Evolutionary conservation across 2,797 vertebrate species (phyloP).

Genomic region (Mus minutoides): DNA sequence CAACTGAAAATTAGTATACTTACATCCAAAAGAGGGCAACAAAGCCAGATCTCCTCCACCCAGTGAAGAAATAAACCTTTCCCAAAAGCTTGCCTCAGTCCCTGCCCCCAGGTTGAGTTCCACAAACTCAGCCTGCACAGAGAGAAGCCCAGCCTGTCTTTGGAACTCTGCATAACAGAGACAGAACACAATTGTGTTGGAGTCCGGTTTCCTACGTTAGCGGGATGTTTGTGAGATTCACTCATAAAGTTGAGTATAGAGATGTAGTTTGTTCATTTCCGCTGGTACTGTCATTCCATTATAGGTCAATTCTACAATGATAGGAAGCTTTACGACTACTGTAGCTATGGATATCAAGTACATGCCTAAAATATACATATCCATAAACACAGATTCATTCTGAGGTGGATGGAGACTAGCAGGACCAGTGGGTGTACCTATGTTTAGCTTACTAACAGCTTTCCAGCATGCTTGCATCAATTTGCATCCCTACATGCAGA

Average conservation of each 20-base stretch:
- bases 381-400: background rate
- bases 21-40: background rate
- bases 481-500: constrained; percentile 47
- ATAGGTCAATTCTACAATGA: background rate
- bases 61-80: constrained; percentile 19
- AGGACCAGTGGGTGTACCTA: background rate
- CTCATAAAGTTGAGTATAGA: background rate
- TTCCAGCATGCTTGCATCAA: constrained; percentile 37
- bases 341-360: background rate
- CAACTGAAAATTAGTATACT: background rate
- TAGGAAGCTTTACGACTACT: background rate
- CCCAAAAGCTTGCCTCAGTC: background rate
- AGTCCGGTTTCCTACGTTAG: background rate
- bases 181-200: background rate
- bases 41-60: background rate
- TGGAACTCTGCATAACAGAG: constrained; percentile 40
- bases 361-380: background rate
- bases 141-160: background rate
- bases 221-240: background rate
- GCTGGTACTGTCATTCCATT: background rate
- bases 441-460: constrained; percentile 12
- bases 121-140: background rate
- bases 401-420: background rate
- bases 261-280: background rate
- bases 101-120: background rate